A percentile compares a stretch with the other conserved stretches of the same genome.
phyloP scores from a whole-genome alignment of 2,888 invertebrate species.

The Ophioninae sp. region DNA sequence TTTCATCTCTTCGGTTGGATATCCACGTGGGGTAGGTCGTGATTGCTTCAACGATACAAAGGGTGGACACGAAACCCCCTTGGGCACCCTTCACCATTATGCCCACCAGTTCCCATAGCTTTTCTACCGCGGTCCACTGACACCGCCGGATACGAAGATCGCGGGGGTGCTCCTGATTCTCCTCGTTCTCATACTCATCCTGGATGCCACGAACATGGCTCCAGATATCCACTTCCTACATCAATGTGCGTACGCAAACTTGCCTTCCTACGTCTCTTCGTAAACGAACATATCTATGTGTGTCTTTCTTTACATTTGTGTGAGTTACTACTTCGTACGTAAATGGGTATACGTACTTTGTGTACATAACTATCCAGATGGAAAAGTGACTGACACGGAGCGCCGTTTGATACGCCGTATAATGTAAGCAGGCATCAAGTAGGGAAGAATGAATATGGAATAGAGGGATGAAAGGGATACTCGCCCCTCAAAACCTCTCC shows the following conservation, averaged over 20 bases:
- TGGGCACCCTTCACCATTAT: slow-evolving; percentile 75
- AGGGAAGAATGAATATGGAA: slow-evolving; percentile 61
- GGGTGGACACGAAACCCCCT: slow-evolving; percentile 78
- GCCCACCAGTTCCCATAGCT: slow-evolving; percentile 66
- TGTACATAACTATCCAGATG: slow-evolving; percentile 47
- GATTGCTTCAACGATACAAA: slow-evolving; percentile 80
- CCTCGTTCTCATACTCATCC: too few relatives aligned
- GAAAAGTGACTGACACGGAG: slow-evolving; percentile 58
- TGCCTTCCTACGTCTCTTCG: background rate
- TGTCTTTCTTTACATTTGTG: background rate
- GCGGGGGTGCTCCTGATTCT: background rate
- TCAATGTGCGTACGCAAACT: background rate
- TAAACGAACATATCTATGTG: background rate
- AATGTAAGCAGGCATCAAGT: slow-evolving; percentile 61
- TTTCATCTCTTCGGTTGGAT: slow-evolving; percentile 12
- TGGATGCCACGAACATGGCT: too few relatives aligned
- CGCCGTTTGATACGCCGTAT: slow-evolving; percentile 59
- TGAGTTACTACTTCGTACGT: background rate
- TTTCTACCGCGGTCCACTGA: slow-evolving; percentile 53
- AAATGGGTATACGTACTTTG: background rate
- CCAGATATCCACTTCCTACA: background rate
- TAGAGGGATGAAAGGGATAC: slow-evolving; percentile 64
- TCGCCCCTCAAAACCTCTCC: too few relatives aligned
- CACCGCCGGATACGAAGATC: slow-evolving; percentile 54
- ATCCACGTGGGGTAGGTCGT: slow-evolving; percentile 79